phyloP scores from a whole-genome alignment of 1,140 invertebrate genomes.

The Bombus breviceps region DNA sequence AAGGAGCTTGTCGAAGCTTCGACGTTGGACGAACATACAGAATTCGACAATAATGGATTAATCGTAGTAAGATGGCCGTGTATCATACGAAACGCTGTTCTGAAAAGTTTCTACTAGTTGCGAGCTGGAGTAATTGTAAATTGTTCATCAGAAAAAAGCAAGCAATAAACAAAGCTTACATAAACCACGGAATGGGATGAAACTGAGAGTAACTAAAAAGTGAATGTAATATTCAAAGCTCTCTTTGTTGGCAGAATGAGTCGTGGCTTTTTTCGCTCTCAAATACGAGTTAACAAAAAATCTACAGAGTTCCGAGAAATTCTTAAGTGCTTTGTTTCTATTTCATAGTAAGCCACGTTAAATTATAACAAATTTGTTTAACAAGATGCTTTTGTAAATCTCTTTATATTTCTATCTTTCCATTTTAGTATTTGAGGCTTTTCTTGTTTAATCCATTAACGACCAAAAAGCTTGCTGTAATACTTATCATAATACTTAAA shows the following conservation, averaged over 20 bases:
- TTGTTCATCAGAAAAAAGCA: neutral
- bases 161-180: neutral
- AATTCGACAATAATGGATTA: conserved; percentile 11
- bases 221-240: neutral
- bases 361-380: neutral
- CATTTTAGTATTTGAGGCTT: neutral
- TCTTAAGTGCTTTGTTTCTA: neutral
- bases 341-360: neutral
- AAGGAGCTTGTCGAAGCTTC: neutral
- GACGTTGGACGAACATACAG: neutral
- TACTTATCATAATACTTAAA: no score
- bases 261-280: neutral
- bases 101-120: neutral
- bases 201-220: neutral
- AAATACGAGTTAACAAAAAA: neutral
- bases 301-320: neutral
- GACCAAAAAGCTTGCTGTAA: no score
- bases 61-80: neutral
- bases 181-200: neutral
- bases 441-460: no score
- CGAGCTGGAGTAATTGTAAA: neutral
- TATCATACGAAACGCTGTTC: neutral
- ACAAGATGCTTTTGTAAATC: neutral
- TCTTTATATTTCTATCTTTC: neutral
- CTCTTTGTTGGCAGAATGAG: neutral